Percentiles rank a stretch among this genome's conserved stretches.
Evolutionary conservation across 2,888 invertebrate genomes (phyloP).

Genomic region (Onthophagus sagittarius): DNA sequence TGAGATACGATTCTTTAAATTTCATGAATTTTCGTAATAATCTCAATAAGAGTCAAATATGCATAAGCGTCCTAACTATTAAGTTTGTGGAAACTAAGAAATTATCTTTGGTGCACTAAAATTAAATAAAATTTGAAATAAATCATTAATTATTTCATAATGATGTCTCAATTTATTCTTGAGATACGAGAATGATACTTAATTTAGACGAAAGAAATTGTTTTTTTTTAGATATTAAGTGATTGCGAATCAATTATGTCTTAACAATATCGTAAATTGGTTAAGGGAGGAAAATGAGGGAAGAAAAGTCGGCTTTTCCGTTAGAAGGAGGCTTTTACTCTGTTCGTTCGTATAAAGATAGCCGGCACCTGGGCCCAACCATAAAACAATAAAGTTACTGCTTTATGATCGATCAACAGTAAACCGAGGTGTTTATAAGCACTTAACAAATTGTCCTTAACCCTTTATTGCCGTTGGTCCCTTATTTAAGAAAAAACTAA

Average conservation of each 20-base stretch:
- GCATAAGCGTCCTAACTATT: too few species aligned
- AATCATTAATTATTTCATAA: too few species aligned
- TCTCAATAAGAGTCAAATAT: too few species aligned
- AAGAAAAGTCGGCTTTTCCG: neutral
- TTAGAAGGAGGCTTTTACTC: neutral
- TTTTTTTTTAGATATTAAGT: too few species aligned
- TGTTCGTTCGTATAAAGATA: constrained; percentile 39
- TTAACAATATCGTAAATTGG: neutral
- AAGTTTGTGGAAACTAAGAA: too few species aligned
- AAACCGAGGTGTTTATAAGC: constrained; percentile 47
- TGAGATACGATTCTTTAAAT: too few species aligned
- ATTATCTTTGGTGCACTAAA: too few species aligned
- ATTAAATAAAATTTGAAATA: too few species aligned
- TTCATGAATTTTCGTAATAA: too few species aligned
- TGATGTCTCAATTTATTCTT: too few species aligned
- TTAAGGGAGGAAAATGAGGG: neutral
- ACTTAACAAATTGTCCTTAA: constrained; percentile 43
- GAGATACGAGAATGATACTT: too few species aligned
- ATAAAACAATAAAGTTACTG: constrained; percentile 46
- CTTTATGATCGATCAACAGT: constrained; percentile 48
- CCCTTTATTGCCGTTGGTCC: constrained; percentile 10
- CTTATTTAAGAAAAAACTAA: neutral
- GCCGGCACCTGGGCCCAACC: constrained; percentile 41
- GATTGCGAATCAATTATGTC: neutral
- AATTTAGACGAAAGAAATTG: too few species aligned